phyloP scores from a whole-genome alignment of 2,888 invertebrate species.

The Deroplatys truncata region DNA sequence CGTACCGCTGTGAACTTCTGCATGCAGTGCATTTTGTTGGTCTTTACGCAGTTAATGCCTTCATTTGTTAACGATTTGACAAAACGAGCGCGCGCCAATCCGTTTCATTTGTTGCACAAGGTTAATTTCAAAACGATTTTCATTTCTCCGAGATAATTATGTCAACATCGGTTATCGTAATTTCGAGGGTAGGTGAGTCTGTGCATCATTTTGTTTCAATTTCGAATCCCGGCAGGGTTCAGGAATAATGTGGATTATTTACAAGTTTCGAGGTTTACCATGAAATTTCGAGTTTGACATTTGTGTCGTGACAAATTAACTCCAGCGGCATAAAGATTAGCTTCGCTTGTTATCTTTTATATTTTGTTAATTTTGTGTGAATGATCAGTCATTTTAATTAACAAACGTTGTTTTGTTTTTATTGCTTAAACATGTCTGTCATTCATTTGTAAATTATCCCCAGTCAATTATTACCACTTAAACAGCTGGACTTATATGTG shows the following conservation, averaged over 20 bases:
- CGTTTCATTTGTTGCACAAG: background rate
- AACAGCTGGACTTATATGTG: too few species aligned
- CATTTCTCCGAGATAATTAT: background rate
- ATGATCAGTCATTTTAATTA: background rate
- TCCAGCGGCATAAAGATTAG: background rate
- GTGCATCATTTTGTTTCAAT: background rate
- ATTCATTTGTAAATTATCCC: background rate
- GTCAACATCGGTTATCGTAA: background rate
- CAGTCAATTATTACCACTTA: too few species aligned
- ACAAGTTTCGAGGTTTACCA: background rate
- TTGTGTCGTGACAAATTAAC: background rate
- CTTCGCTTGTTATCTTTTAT: background rate
- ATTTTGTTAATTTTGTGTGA: background rate
- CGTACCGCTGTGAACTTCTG: background rate
- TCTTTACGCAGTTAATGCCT: background rate
- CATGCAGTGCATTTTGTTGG: background rate
- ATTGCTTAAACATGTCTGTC: background rate
- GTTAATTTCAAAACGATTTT: background rate
- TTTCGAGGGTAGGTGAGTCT: background rate
- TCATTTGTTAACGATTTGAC: conserved; percentile 13
- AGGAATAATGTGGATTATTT: background rate
- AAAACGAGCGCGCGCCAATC: background rate
- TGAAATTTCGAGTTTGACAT: background rate
- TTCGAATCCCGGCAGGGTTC: background rate
- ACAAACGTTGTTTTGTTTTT: background rate